These are phyloP conservation scores for Athene cunicularia DNA, from an alignment of 2,113 vertebrate species.

Conservation along the genomic window DNA sequence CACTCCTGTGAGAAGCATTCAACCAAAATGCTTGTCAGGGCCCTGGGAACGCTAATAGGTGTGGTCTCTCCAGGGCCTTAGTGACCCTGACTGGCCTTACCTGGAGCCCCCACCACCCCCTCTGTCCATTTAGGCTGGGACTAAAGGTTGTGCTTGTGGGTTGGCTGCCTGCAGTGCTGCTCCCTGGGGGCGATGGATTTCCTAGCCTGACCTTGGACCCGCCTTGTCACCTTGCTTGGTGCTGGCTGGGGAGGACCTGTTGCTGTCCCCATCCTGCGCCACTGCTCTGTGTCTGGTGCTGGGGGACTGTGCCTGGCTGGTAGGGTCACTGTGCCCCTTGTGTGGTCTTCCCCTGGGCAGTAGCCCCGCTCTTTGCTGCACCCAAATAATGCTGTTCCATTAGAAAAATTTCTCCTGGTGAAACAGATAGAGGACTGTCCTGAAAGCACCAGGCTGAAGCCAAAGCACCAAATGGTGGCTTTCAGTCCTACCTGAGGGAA, in stretches of 20 bases:
- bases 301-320: neutral
- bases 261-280: neutral
- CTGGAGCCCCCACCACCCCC: neutral
- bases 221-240: neutral
- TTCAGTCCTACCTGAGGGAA: neutral
- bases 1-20: neutral
- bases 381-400: neutral
- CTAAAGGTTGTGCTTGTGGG: neutral
- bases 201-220: neutral
- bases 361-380: neutral
- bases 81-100: neutral
- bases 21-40: neutral
- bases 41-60: neutral
- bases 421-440: neutral
- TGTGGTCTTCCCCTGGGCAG: neutral
- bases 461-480: neutral
- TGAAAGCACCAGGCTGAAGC: neutral
- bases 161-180: neutral
- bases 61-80: neutral
- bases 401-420: neutral
- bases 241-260: neutral
- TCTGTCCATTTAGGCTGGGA: neutral
- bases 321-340: neutral
- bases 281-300: neutral
- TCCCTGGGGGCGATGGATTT: neutral